phyloP scores from a whole-genome alignment of 2,113 vertebrate species.

The Pachyramphus minor region DNA sequence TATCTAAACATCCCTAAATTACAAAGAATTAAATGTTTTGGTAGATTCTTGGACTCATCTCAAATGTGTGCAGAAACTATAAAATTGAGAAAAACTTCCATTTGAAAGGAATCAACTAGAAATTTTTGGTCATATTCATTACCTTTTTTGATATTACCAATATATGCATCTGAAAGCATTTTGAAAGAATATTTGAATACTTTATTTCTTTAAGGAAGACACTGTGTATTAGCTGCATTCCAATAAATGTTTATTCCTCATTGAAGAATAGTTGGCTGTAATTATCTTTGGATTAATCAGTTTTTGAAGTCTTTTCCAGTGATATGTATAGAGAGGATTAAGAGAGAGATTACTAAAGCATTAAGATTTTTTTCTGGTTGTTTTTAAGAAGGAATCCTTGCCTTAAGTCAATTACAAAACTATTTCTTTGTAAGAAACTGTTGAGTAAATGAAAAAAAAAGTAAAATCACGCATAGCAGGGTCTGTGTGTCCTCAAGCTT shows the following conservation, averaged over 20 bases:
- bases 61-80: background rate
- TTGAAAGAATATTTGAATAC: background rate
- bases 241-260: background rate
- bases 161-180: background rate
- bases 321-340: background rate
- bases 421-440: background rate
- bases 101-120: background rate
- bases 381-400: conserved; percentile 10
- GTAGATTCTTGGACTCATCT: background rate
- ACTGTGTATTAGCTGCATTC: background rate
- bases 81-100: background rate
- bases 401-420: conserved; percentile 14
- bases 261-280: background rate
- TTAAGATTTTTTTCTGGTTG: background rate
- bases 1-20: background rate
- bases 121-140: background rate
- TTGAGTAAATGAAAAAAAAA: background rate
- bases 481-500: background rate
- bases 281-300: conserved; percentile 37
- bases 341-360: conserved; percentile 5
- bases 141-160: background rate
- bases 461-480: background rate
- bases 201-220: background rate
- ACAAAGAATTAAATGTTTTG: background rate
- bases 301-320: conserved; percentile 18